phyloP scores from a whole-genome alignment of 2,113 vertebrate genomes.

The Cepphus grylle region DNA sequence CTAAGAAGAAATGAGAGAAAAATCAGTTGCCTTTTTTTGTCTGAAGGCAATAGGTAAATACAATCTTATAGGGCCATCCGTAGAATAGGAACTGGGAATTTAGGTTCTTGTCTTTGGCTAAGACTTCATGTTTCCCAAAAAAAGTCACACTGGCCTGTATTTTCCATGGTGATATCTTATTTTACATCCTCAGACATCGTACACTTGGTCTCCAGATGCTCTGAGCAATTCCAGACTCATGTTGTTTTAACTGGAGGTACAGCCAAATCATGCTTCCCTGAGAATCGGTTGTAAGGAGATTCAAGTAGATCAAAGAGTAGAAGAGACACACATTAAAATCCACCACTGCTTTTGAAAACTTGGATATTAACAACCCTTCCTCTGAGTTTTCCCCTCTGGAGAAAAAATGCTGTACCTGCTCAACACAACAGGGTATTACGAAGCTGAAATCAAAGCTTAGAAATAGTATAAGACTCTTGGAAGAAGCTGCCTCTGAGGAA shows the following conservation, averaged over 20 bases:
- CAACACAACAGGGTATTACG: not conserved
- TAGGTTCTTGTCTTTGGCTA: not conserved
- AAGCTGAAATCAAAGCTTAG: not conserved
- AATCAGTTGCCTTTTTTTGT: not conserved
- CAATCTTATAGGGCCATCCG: accelerated
- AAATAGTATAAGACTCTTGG: not conserved
- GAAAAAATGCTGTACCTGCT: not conserved
- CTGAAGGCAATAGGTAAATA: not conserved
- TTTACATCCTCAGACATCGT: not conserved
- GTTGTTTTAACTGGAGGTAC: not conserved
- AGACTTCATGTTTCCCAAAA: not conserved
- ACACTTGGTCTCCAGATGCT: not conserved
- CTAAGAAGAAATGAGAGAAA: not conserved
- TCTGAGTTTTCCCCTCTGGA: not conserved
- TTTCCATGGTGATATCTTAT: not conserved
- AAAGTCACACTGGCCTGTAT: not conserved
- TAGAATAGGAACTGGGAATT: not conserved
- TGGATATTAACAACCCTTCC: not conserved
- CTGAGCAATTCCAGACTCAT: not conserved
- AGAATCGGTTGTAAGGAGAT: not conserved
- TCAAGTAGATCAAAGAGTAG: not conserved
- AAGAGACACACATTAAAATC: not conserved
- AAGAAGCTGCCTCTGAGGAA: not conserved
- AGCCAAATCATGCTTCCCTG: not conserved
- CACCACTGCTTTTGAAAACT: not conserved